A percentile compares a stretch with the other conserved stretches of the same genome.
Evolutionary conservation across 2,888 invertebrate species (phyloP).

Genomic region (Phortica okadai): DNA sequence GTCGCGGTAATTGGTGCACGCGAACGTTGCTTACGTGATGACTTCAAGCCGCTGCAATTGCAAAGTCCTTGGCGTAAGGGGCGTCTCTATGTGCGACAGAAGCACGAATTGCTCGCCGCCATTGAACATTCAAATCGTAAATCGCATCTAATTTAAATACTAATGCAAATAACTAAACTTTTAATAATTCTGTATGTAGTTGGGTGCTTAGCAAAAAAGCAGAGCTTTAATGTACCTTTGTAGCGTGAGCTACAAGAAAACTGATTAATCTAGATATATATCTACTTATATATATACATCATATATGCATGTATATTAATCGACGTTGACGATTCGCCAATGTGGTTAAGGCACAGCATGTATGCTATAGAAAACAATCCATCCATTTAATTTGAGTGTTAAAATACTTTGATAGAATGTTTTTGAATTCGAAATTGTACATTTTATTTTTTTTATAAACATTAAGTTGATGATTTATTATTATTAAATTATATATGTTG

Average conservation of each 20-base stretch:
- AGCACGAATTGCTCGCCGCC: constrained; percentile 92
- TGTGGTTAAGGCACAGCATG: background rate
- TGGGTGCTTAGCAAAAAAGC: constrained; percentile 27
- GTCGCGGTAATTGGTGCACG: constrained; percentile 97
- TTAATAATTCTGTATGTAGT: constrained; percentile 5
- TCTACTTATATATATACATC: background rate
- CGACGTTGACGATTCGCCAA: background rate
- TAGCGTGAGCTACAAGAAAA: constrained; percentile 10
- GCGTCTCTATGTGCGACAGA: constrained; percentile 92
- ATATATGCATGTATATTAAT: background rate
- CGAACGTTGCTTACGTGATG: constrained; percentile 94
- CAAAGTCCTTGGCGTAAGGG: constrained; percentile 98
- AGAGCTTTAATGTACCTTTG: constrained; percentile 34
- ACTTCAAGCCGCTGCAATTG: constrained; percentile 93
- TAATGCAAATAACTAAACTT: background rate
- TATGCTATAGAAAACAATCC: constrained; percentile 21
- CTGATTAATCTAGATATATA: constrained; percentile 10
- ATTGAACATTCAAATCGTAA: constrained; percentile 92
- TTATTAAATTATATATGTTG: constrained; percentile 1
- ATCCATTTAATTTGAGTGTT: constrained; percentile 27
- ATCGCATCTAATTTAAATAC: constrained; percentile 77
- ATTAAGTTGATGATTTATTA: background rate
- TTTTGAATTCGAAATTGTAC: constrained; percentile 18
- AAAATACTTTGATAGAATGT: background rate
- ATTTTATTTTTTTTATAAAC: background rate